Evolutionary conservation across 2,113 vertebrate genomes (phyloP).

Genomic region (Phoenicopterus ruber): DNA sequence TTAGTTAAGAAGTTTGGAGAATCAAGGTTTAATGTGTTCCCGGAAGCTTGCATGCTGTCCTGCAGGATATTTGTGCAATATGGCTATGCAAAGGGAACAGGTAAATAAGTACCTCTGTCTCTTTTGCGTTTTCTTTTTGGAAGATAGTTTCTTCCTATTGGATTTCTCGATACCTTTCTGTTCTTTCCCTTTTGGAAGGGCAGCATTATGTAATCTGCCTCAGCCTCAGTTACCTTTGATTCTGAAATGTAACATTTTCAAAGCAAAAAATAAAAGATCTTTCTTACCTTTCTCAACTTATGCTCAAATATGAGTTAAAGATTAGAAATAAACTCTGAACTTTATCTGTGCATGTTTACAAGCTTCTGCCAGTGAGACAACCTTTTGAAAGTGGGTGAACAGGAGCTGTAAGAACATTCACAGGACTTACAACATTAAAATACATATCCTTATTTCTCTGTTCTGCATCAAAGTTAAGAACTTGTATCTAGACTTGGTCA

Average conservation of each 20-base stretch:
- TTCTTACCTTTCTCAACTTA: background rate
- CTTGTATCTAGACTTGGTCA: background rate
- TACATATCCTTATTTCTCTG: background rate
- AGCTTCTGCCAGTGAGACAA: background rate
- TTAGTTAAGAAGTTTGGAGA: background rate
- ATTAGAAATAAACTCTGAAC: background rate
- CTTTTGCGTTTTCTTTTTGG: background rate
- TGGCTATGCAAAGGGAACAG: background rate
- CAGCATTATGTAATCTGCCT: background rate
- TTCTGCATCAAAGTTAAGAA: background rate
- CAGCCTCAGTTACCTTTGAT: background rate
- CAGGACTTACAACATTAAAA: background rate
- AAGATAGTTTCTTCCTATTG: too few relatives aligned
- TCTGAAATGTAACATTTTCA: background rate
- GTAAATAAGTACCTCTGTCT: background rate
- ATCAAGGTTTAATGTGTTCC: background rate
- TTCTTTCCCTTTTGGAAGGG: background rate
- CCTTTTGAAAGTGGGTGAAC: background rate
- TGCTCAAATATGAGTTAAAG: background rate
- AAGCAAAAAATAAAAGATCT: background rate
- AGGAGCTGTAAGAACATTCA: background rate
- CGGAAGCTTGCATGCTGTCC: background rate
- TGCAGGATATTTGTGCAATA: background rate
- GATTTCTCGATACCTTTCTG: background rate
- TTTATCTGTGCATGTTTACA: background rate